phyloP scores from a whole-genome alignment of 1,140 invertebrate genomes.

The Caligus rogercresseyi region DNA sequence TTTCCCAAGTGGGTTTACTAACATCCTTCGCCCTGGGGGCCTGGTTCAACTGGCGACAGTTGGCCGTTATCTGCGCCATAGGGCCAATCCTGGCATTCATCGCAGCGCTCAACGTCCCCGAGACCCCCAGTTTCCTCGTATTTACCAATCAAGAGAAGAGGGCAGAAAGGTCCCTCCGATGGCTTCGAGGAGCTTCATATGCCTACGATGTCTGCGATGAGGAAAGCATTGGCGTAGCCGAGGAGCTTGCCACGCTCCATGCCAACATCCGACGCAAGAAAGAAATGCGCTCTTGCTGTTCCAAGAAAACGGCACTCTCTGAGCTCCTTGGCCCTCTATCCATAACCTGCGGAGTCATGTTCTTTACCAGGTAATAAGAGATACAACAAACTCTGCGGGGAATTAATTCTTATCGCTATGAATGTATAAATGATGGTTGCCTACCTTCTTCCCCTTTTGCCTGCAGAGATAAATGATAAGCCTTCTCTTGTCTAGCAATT shows the following conservation, averaged over 20 bases:
- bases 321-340: slow-evolving; percentile 41
- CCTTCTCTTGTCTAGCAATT: no score
- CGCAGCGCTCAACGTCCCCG: slow-evolving; percentile 41
- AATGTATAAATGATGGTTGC: no score
- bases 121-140: slow-evolving; percentile 60
- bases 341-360: slow-evolving; percentile 62
- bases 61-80: slow-evolving; percentile 51
- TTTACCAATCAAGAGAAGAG: slow-evolving; percentile 52
- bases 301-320: slow-evolving; percentile 26
- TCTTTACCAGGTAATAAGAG: slow-evolving; percentile 43
- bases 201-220: background rate
- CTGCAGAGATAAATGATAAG: no score
- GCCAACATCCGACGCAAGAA: slow-evolving; percentile 38
- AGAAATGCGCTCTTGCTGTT: slow-evolving; percentile 23
- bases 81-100: slow-evolving; percentile 37
- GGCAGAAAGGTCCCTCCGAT: slow-evolving; percentile 51
- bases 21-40: slow-evolving; percentile 59
- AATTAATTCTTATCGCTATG: no score
- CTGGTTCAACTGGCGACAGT: slow-evolving; percentile 56
- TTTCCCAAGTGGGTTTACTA: slow-evolving; percentile 62
- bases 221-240: slow-evolving; percentile 25
- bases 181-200: slow-evolving; percentile 44
- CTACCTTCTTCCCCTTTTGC: background rate
- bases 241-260: slow-evolving; percentile 45
- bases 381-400: no score